Evolutionary conservation across 2,888 invertebrate species (phyloP).

Genomic region (Epistrophella euchroma): DNA sequence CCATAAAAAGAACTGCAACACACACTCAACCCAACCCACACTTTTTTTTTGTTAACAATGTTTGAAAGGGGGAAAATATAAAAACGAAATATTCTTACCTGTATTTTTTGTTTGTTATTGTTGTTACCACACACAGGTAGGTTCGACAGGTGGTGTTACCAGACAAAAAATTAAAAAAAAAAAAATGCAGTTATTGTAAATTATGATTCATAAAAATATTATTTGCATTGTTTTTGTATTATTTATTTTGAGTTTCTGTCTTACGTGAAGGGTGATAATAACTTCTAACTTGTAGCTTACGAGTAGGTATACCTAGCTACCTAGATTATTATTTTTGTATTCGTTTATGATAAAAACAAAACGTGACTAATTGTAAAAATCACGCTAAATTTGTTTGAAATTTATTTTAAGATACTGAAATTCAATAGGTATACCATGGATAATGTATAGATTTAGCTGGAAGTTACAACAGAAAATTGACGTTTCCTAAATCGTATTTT

Average conservation of each 20-base stretch:
- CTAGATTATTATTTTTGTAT: not conserved
- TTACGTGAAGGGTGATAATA: not conserved
- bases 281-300: not conserved
- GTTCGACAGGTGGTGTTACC: conserved; percentile 61
- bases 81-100: conserved; percentile 54
- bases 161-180: conserved; percentile 14
- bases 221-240: not conserved
- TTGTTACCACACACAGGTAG: conserved; percentile 69
- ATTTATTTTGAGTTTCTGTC: not conserved
- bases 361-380: conserved; percentile 63
- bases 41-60: conserved; percentile 14
- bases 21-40: conserved; percentile 20
- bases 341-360: conserved; percentile 22
- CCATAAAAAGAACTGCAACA: not conserved
- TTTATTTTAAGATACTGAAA: conserved; percentile 3
- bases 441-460: not conserved
- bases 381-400: conserved; percentile 35
- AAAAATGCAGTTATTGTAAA: not conserved
- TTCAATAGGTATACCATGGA: not conserved
- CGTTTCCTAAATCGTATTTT: not conserved
- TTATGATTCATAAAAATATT: conserved; percentile 50
- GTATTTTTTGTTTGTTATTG: conserved; percentile 60
- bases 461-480: not conserved
- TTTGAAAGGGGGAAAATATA: conserved; percentile 18
- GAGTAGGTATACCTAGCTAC: too few species aligned